A percentile compares a stretch with the other conserved stretches of the same genome.
phyloP scores from a whole-genome alignment of 2,888 invertebrate species.

The Tachystola acroxantha region DNA sequence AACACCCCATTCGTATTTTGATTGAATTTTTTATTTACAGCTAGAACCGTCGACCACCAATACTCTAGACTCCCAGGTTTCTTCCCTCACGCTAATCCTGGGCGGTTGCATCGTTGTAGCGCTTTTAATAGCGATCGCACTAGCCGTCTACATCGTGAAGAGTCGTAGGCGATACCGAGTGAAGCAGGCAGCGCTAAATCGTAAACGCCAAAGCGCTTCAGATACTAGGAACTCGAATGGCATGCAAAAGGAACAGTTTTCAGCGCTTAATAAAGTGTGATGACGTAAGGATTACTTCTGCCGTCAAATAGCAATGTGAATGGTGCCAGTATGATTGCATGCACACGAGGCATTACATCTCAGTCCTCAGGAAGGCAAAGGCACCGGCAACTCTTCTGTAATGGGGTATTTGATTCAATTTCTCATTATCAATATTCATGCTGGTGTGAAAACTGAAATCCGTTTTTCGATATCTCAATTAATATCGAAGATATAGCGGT shows the following conservation, averaged over 20 bases:
- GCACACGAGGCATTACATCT: too few species aligned
- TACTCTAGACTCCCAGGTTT: constrained; percentile 25
- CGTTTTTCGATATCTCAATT: too few species aligned
- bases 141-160: constrained; percentile 52
- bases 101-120: constrained; percentile 45
- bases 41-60: constrained; percentile 44
- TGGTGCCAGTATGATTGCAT: background rate
- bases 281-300: too few species aligned
- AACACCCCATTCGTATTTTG: too few species aligned
- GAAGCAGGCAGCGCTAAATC: constrained; percentile 44
- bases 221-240: constrained; percentile 48
- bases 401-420: too few species aligned
- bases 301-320: too few species aligned
- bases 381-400: too few species aligned
- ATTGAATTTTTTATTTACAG: constrained; percentile 41
- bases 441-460: too few species aligned
- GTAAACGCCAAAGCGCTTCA: constrained; percentile 51
- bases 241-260: constrained; percentile 48
- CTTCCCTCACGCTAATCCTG: constrained; percentile 46
- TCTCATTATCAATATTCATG: too few species aligned
- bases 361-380: too few species aligned
- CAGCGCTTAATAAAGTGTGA: constrained; percentile 53
- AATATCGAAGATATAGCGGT: too few species aligned
- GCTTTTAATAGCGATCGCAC: constrained; percentile 45
- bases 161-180: constrained; percentile 46